These are phyloP conservation scores for Clarias magur DNA, from an alignment of 2,113 vertebrate species.

Conservation along the genomic window DNA sequence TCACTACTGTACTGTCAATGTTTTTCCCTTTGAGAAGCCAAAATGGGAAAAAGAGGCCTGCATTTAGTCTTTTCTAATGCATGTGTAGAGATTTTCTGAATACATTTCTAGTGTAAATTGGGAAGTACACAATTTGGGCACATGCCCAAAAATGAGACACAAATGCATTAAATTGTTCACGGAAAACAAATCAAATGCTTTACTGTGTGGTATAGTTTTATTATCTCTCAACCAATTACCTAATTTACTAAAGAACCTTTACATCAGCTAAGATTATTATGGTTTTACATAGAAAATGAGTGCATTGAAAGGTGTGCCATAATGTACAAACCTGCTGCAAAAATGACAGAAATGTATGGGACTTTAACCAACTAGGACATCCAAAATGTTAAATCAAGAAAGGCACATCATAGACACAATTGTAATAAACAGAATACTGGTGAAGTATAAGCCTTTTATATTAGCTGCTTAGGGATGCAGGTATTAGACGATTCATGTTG, in stretches of 20 bases:
- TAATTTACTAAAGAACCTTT: not conserved
- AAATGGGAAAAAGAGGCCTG: not conserved
- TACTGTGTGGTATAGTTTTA: not conserved
- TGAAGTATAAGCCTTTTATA: not conserved
- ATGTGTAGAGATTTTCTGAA: not conserved
- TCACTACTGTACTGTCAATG: not conserved
- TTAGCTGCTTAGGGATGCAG: not conserved
- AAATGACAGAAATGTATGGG: not conserved
- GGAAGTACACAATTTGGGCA: not conserved
- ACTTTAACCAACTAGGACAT: not conserved
- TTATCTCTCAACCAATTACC: not conserved
- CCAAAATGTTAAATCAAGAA: not conserved
- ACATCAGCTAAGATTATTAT: not conserved
- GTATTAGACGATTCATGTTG: not conserved
- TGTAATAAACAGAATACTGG: not conserved
- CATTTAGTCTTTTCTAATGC: not conserved
- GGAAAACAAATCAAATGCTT: not conserved
- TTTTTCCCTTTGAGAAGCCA: not conserved
- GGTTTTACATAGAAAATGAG: not conserved
- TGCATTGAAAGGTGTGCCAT: not conserved
- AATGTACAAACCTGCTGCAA: not conserved
- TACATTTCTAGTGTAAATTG: not conserved
- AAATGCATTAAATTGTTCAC: not conserved
- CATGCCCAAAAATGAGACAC: not conserved
- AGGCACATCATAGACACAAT: not conserved